These are phyloP conservation scores for Anorthoa munda DNA, from an alignment of 2,888 invertebrate species.

Conservation along the genomic window DNA sequence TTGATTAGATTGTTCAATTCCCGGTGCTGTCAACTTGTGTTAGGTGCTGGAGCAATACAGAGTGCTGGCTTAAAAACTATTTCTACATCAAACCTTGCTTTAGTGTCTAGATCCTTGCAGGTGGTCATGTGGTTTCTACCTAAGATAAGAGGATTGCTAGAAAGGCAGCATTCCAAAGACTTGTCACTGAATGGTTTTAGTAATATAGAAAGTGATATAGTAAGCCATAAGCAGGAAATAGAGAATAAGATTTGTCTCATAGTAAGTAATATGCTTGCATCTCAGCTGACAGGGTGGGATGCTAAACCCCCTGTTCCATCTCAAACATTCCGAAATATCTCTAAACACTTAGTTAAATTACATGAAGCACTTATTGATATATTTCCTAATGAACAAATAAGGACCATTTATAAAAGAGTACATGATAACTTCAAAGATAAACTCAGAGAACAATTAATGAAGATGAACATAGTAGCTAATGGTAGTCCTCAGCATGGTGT, in stretches of 20 bases:
- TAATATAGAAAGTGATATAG: constrained; percentile 94
- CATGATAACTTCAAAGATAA: constrained; percentile 97
- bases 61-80: constrained; percentile 98
- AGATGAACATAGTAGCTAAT: constrained; percentile 97
- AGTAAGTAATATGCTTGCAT: constrained; percentile 95
- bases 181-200: constrained; percentile 91
- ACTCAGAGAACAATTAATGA: constrained; percentile 95
- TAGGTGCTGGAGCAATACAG: constrained; percentile 99
- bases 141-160: constrained; percentile 93
- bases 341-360: constrained; percentile 96
- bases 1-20: constrained; percentile 97
- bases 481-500: constrained; percentile 99
- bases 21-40: constrained; percentile 97
- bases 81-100: constrained; percentile 97
- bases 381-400: constrained; percentile 95
- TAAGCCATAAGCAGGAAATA: constrained; percentile 97
- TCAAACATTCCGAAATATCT: constrained; percentile 96
- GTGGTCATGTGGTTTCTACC: constrained; percentile 95
- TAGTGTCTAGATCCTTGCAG: constrained; percentile 96
- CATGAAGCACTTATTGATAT: constrained; percentile 97
- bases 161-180: constrained; percentile 90
- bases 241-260: constrained; percentile 97
- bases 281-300: constrained; percentile 97
- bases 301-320: constrained; percentile 99
- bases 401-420: constrained; percentile 94